Conservation (phyloP, 2,113 vertebrate species). For the Anoplopoma fimbria region DNA sequence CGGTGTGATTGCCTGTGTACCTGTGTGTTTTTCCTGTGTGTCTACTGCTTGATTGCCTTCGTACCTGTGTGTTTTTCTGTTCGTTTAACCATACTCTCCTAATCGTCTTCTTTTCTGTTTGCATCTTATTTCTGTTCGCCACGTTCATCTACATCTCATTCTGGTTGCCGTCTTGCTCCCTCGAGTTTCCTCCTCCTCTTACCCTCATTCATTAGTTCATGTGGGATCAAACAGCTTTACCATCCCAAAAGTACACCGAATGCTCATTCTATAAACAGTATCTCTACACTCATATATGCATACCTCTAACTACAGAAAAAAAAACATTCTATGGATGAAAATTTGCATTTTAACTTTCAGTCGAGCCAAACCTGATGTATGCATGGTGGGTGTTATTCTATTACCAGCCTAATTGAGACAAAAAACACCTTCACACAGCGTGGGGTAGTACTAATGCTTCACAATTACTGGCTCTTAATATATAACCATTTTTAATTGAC, state of each 20-base stretch:
- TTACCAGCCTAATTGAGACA: slow-evolving; percentile 43
- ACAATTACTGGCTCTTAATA: slow-evolving; percentile 31
- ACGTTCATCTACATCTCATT: slow-evolving; percentile 4
- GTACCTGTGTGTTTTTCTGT: not conserved
- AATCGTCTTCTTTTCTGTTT: not conserved
- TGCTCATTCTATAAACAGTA: not conserved
- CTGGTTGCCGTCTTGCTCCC: not conserved
- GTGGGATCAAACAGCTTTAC: slow-evolving; percentile 26
- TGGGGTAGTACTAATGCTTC: not conserved
- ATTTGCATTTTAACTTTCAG: not conserved
- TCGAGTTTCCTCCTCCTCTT: not conserved
- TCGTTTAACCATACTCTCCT: not conserved
- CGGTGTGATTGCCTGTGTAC: not conserved
- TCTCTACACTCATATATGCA: not conserved
- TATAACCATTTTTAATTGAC: slow-evolving; percentile 26
- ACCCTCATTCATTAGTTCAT: not conserved
- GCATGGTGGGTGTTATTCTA: slow-evolving; percentile 19
- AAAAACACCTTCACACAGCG: slow-evolving; percentile 26
- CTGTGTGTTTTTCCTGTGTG: not conserved
- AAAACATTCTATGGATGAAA: not conserved
- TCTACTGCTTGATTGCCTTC: slow-evolving; percentile 17
- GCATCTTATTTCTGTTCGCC: not conserved
- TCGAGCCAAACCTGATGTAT: slow-evolving; percentile 25
- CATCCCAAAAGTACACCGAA: not conserved
- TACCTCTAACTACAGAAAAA: not conserved